Evolutionary conservation across 2,113 vertebrate species (phyloP).

Genomic region (Ochotona princeps): DNA sequence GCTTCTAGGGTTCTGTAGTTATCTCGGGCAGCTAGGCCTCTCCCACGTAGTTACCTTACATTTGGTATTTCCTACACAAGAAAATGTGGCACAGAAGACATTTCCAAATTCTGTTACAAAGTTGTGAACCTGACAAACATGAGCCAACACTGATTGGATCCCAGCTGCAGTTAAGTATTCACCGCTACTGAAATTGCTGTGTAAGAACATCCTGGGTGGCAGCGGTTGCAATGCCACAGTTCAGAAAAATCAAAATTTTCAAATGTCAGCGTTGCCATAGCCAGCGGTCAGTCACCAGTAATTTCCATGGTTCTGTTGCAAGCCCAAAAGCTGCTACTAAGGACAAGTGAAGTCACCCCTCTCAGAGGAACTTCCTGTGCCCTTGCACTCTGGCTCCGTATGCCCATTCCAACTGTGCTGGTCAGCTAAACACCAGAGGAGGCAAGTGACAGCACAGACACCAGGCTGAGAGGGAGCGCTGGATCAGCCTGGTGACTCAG

Average conservation of each 20-base stretch:
- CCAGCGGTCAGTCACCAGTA: not conserved
- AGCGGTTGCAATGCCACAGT: not conserved
- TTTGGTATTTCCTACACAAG: conserved; percentile 28
- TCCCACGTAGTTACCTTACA: not conserved
- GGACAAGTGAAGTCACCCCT: not conserved
- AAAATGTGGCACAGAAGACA: not conserved
- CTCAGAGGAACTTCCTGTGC: not conserved
- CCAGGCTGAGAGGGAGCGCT: not conserved
- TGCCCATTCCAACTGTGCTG: not conserved
- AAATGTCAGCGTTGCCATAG: not conserved
- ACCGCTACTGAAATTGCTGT: rapidly evolving
- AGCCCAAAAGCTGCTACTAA: not conserved
- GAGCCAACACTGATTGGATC: not conserved
- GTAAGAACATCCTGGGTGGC: not conserved
- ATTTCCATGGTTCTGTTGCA: not conserved
- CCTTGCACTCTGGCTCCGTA: not conserved
- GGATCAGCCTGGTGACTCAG: not conserved
- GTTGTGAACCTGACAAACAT: not conserved
- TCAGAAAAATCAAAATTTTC: not conserved
- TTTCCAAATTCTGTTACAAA: not conserved
- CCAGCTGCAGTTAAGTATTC: not conserved
- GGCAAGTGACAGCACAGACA: no score
- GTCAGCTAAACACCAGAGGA: not conserved
- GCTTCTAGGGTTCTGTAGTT: not conserved
- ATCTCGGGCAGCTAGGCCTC: not conserved